Conservation (phyloP, 2,797 vertebrate species). For the Acrossocheilus wenchowensis region DNA sequence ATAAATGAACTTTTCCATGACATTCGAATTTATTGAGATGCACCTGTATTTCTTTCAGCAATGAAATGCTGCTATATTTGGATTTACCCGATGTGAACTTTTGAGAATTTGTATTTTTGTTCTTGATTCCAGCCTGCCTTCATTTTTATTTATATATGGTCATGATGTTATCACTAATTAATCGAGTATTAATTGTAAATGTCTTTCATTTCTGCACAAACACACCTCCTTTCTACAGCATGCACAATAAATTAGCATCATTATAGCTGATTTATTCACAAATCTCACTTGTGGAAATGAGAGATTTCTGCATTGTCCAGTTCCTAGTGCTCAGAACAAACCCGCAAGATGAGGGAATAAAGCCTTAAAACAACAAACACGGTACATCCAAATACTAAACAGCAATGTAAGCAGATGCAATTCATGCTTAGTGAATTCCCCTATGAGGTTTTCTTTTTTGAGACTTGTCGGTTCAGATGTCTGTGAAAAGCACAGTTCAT, state of each 20-base stretch:
- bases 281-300: neutral
- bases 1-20: too few species aligned
- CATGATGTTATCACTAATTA: neutral
- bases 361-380: neutral
- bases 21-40: too few species aligned
- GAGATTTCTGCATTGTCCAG: neutral
- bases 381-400: neutral
- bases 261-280: neutral
- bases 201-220: neutral
- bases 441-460: neutral
- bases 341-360: neutral
- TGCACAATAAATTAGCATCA: neutral
- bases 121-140: neutral
- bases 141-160: neutral
- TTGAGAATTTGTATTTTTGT: neutral
- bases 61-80: neutral
- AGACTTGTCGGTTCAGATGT: neutral
- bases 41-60: too few species aligned
- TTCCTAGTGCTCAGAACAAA: neutral
- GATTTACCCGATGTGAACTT: neutral
- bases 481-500: neutral
- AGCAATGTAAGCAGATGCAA: neutral
- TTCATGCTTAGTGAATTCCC: neutral
- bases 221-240: neutral
- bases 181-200: neutral